phyloP scores from a whole-genome alignment of 2,888 invertebrate genomes.

The Hypomecis atomaria region DNA sequence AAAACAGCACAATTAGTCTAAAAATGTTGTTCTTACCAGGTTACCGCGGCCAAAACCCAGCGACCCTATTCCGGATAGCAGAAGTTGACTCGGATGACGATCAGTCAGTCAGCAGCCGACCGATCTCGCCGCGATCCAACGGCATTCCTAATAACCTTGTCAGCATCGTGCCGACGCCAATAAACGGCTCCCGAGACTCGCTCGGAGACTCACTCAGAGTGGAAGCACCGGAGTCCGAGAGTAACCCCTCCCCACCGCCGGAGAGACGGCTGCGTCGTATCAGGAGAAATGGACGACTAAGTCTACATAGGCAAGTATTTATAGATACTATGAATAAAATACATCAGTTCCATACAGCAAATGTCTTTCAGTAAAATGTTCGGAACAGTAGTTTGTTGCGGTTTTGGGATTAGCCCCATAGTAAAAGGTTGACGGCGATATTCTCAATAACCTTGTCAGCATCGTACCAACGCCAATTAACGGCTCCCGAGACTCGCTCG shows the following conservation, averaged over 20 bases:
- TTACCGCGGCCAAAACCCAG: conserved; percentile 75
- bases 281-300: conserved; percentile 64
- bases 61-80: conserved; percentile 78
- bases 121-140: conserved; percentile 66
- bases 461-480: too few species aligned
- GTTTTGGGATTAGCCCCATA: too few species aligned
- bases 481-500: too few species aligned
- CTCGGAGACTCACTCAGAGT: conserved; percentile 68
- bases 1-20: neutral
- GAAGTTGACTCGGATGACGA: conserved; percentile 88
- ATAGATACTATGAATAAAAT: too few species aligned
- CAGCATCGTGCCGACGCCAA: conserved; percentile 84
- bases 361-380: too few species aligned
- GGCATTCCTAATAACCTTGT: conserved; percentile 74
- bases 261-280: conserved; percentile 62
- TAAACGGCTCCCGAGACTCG: conserved; percentile 83
- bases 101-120: conserved; percentile 72
- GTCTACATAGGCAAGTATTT: conserved; percentile 45
- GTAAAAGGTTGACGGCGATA: too few species aligned
- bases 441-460: too few species aligned
- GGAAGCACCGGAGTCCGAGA: conserved; percentile 59
- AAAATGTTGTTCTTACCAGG: conserved; percentile 55
- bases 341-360: too few species aligned
- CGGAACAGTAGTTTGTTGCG: too few species aligned
- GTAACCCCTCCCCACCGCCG: conserved; percentile 54